Evolutionary conservation across 2,797 vertebrate genomes (phyloP).

Genomic region (Sandelia bainsii): DNA sequence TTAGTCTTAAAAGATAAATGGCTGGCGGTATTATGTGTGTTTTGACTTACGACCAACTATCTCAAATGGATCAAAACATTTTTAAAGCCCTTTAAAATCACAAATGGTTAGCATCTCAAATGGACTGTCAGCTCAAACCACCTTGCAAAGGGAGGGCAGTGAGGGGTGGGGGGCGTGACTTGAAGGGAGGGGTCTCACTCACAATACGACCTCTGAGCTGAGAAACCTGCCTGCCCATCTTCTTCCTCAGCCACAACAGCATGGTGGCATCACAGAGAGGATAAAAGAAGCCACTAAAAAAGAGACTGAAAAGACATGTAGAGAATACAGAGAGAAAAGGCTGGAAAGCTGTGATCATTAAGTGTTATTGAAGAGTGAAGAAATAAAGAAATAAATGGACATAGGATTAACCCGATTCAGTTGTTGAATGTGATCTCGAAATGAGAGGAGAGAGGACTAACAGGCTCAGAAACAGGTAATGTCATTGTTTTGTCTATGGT

Average conservation of each 20-base stretch:
- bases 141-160: slow-evolving; percentile 18
- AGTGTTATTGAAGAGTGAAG: neutral
- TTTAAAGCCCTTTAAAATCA: slow-evolving; percentile 3
- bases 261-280: neutral
- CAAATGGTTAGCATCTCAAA: slow-evolving; percentile 20
- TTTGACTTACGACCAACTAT: neutral
- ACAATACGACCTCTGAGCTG: slow-evolving; percentile 64
- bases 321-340: neutral
- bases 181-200: slow-evolving; percentile 58
- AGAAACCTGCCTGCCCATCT: slow-evolving; percentile 41
- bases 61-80: neutral
- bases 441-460: slow-evolving; percentile 38
- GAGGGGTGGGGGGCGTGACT: slow-evolving; percentile 6
- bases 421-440: neutral
- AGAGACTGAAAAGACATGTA: neutral
- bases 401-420: neutral
- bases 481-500: neutral
- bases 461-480: slow-evolving; percentile 63
- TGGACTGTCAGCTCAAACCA: slow-evolving; percentile 32
- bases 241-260: slow-evolving; percentile 35
- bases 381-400: neutral
- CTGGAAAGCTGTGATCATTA: neutral
- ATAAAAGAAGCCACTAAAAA: neutral
- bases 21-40: neutral
- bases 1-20: neutral